phyloP scores from a whole-genome alignment of 2,888 invertebrate species.

The Meta bourneti region DNA sequence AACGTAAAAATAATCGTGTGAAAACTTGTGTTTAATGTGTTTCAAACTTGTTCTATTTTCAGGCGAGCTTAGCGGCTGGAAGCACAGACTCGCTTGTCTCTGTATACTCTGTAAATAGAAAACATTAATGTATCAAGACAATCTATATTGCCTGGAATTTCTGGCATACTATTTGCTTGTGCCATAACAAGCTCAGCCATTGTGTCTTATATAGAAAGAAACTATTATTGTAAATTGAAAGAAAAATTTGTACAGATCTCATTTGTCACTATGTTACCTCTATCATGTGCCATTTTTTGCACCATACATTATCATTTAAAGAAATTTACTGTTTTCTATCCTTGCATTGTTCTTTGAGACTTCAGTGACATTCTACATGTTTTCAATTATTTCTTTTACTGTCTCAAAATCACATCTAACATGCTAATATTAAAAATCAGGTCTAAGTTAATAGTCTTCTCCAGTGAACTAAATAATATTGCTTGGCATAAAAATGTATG shows the following conservation, averaged over 20 bases:
- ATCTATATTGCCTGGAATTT: slow-evolving; percentile 4
- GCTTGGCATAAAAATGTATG: too few species aligned
- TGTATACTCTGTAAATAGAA: slow-evolving; percentile 84
- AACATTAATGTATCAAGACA: slow-evolving; percentile 47
- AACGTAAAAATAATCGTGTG: too few species aligned
- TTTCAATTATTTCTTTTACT: too few species aligned
- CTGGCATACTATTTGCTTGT: slow-evolving; percentile 6
- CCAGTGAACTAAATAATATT: too few species aligned
- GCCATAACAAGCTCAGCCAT: slow-evolving; percentile 42
- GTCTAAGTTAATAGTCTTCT: too few species aligned
- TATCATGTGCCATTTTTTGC: slow-evolving; percentile 52
- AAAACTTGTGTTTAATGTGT: too few species aligned
- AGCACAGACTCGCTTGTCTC: slow-evolving; percentile 91
- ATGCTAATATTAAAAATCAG: too few species aligned
- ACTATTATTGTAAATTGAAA: slow-evolving; percentile 22
- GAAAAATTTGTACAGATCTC: slow-evolving; percentile 58
- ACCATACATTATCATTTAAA: slow-evolving; percentile 34
- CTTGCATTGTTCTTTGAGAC: too few species aligned
- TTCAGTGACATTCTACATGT: too few species aligned
- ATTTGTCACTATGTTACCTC: slow-evolving; percentile 46
- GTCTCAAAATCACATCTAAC: too few species aligned
- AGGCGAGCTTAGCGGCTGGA: slow-evolving; percentile 88
- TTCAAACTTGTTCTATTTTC: slow-evolving; percentile 45
- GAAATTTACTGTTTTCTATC: not conserved
- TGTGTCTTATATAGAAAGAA: slow-evolving; percentile 44